phyloP scores from a whole-genome alignment of 2,797 vertebrate species.

The Phaenicophaeus curvirostris region DNA sequence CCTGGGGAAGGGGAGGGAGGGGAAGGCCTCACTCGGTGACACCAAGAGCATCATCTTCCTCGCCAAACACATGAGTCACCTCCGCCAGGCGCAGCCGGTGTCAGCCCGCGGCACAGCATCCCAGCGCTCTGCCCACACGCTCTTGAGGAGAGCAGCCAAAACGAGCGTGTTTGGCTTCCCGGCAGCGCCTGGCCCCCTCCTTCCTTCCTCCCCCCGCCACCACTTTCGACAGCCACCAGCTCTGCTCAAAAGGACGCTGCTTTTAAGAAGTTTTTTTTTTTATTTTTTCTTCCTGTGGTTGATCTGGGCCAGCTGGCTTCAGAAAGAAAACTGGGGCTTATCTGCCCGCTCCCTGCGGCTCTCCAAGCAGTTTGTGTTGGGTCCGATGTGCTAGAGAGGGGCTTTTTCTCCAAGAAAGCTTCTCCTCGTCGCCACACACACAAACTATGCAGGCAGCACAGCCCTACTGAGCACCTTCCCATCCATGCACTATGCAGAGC shows the following conservation, averaged over 20 bases:
- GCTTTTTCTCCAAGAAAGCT: not conserved
- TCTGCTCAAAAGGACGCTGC: not conserved
- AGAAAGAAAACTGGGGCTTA: not conserved
- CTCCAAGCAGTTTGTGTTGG: not conserved
- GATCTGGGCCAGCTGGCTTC: not conserved
- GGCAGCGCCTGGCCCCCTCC: not conserved
- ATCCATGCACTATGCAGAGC: too few species aligned
- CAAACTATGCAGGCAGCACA: too few species aligned
- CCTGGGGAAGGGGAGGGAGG: not conserved
- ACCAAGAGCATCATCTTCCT: not conserved
- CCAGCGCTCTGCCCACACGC: not conserved
- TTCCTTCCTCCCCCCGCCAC: not conserved
- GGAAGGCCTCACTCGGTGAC: not conserved
- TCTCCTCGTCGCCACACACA: fast-evolving
- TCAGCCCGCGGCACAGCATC: not conserved
- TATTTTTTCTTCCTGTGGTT: not conserved
- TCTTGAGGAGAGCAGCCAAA: not conserved
- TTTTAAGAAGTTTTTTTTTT: not conserved
- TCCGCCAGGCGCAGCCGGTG: not conserved
- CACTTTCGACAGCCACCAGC: not conserved
- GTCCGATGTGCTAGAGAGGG: not conserved
- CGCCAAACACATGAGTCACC: not conserved
- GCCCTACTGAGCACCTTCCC: not conserved
- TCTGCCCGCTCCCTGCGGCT: not conserved
- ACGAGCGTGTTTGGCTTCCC: not conserved